Conservation (phyloP, 2,888 invertebrate genomes). For the Schizaphis graminum region DNA sequence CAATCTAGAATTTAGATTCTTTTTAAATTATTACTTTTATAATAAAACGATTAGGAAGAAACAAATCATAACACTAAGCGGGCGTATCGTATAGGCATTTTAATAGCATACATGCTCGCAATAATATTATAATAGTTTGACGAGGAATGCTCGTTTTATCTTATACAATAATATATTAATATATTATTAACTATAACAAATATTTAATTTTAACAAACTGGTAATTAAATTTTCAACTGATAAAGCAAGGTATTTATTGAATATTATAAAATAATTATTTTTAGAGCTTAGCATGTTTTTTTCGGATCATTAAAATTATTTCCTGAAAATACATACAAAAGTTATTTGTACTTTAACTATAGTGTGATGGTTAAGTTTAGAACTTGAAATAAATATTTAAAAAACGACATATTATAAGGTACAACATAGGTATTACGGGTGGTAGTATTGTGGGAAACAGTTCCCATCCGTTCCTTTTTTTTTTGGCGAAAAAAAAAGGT, state of each 20-base stretch:
- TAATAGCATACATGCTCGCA: neutral
- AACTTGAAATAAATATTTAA: neutral
- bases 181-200: neutral
- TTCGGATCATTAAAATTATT: neutral
- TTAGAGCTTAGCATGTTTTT: neutral
- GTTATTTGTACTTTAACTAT: neutral
- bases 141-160: neutral
- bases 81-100: slow-evolving; percentile 14
- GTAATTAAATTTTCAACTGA: neutral
- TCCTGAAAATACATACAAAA: neutral
- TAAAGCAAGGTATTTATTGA: neutral
- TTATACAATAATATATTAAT: neutral
- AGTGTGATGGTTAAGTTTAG: neutral
- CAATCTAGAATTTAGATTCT: neutral
- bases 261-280: neutral
- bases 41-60: neutral
- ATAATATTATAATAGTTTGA: neutral
- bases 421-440: too few relatives aligned
- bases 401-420: neutral
- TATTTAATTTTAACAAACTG: neutral
- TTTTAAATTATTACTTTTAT: neutral
- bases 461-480: too few relatives aligned
- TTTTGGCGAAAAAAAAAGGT: too few relatives aligned
- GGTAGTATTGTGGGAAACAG: too few relatives aligned
- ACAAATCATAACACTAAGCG: neutral